Evolutionary conservation across 2,888 invertebrate genomes (phyloP), one percentile per base, ranked within the genome.

Genomic region (Drosophila helvetica): DNA sequence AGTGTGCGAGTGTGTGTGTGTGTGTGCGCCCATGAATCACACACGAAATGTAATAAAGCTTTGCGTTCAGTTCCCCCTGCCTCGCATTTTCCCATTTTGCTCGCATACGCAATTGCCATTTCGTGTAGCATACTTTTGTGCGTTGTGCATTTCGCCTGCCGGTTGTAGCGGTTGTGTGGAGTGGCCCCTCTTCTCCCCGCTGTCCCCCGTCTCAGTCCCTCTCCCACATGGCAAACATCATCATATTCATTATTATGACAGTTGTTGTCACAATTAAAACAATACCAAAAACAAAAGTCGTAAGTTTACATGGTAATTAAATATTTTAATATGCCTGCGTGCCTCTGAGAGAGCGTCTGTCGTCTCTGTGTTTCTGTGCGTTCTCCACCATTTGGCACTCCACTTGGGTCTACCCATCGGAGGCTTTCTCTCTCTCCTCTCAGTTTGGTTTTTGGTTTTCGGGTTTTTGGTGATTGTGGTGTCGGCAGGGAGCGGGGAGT

Each of bases 221-320:
- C 12, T 62, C 56, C 74, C 62, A 66, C 56, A 66, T 59, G 75
- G 74, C 75, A 76, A 88, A 77, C 84, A 88, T 86, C 85, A 88
- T 84, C 87, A 84, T 86, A 86, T 85, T 82, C 85, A 86, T 87
- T 88, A 87, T 87, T 86, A 87, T 88, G 88, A 86, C 87, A 88
- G 85, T 86, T 88, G 86, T 86, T 86, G 86, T 88, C 88, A 86
- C 86, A 86, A 86, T 86, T 81, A 84, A 88, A 86, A 84, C 86
- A 86, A 86, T 79, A 81, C 86, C 88, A 86, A 86, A 78, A 83
- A 86, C 88, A 85, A 82, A 85, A 82, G 82, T 85, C 84, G 80
- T 88, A 89, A 84, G 84, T 89, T 88, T 89, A 89, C 89, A 88
- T 89, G 88, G 88, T 88, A 89, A 89, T 89, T 89, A 89, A 89